Percentiles rank a stretch among this genome's conserved stretches.
phyloP scores from a whole-genome alignment of 2,113 vertebrate species.

The Prunella himalayana region DNA sequence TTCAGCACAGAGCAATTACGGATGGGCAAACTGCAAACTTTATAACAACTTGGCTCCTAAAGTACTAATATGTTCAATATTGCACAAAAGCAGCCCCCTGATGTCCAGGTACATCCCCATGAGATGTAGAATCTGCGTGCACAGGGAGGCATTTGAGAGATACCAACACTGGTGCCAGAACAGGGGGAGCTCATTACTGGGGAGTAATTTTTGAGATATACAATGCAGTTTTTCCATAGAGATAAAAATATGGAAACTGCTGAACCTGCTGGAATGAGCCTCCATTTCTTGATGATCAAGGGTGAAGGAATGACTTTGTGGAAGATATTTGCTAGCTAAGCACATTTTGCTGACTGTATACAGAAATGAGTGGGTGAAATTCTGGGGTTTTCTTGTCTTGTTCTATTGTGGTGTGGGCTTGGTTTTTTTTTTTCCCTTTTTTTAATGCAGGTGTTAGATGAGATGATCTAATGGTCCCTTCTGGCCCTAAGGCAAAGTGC shows the following conservation, averaged over 20 bases:
- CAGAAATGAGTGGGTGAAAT: not conserved
- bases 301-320: not conserved
- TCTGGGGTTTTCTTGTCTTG: not conserved
- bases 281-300: not conserved
- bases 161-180: not conserved
- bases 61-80: not conserved
- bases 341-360: not conserved
- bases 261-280: not conserved
- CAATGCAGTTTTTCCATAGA: not conserved
- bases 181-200: not conserved
- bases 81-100: not conserved
- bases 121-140: not conserved
- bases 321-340: not conserved
- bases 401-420: not conserved
- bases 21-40: not conserved
- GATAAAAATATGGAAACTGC: not conserved
- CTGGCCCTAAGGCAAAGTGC: not conserved
- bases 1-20: not conserved
- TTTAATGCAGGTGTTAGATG: slow-evolving; percentile 37
- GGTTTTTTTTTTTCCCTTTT: not conserved
- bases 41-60: not conserved
- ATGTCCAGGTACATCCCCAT: not conserved
- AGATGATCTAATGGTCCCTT: slow-evolving; percentile 57
- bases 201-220: not conserved
- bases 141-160: not conserved